Conservation (phyloP, 1,140 invertebrate genomes). For the Mercenaria mercenaria region DNA sequence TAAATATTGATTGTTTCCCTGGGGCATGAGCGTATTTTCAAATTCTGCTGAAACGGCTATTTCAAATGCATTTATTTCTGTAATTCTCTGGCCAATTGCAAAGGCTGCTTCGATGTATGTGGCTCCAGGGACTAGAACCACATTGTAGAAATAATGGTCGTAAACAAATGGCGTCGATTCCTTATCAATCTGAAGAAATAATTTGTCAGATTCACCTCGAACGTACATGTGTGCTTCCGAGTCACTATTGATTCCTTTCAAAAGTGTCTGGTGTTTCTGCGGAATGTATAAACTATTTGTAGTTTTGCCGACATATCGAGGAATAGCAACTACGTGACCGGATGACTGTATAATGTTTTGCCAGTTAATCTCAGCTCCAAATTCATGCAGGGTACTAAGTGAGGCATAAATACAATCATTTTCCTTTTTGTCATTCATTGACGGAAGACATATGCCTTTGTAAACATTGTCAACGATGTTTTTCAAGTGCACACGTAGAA, state of each 20-base stretch:
- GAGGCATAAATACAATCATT: constrained; percentile 8
- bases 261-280: constrained; percentile 15
- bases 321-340: neutral
- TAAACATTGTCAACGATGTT: constrained; percentile 70
- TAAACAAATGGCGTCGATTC: constrained; percentile 62
- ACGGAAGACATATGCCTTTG: constrained; percentile 67
- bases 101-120: constrained; percentile 65
- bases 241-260: constrained; percentile 10
- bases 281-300: constrained; percentile 30
- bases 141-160: constrained; percentile 59
- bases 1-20: constrained; percentile 12
- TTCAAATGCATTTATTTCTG: neutral
- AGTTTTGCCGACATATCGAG: constrained; percentile 43
- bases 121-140: constrained; percentile 65
- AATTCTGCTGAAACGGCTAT: constrained; percentile 40
- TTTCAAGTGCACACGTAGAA: neutral
- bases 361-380: constrained; percentile 56
- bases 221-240: constrained; percentile 46
- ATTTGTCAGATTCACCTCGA: neutral
- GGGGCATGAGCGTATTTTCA: constrained; percentile 3
- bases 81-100: constrained; percentile 5
- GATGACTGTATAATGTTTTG: constrained; percentile 9
- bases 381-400: constrained; percentile 40
- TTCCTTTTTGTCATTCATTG: constrained; percentile 73
- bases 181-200: constrained; percentile 41